phyloP scores from a whole-genome alignment of 1,140 invertebrate genomes.

The Eulimnadia texana region DNA sequence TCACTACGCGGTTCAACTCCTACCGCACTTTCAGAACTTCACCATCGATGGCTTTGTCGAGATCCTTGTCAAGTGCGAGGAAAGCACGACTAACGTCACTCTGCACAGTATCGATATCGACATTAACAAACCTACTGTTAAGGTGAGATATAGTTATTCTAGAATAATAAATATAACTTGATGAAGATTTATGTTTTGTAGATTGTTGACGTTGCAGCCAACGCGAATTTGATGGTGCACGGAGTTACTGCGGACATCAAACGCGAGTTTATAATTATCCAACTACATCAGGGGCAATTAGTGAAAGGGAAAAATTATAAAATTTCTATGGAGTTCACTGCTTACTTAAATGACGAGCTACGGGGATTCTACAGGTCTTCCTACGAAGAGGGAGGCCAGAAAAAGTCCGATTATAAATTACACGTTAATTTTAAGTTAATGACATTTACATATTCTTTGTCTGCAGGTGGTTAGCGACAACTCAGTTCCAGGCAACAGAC shows the following conservation, averaged over 20 bases:
- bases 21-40: not conserved
- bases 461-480: slow-evolving; percentile 20
- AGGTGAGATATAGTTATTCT: not conserved
- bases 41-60: not conserved
- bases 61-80: not conserved
- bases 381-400: slow-evolving; percentile 5
- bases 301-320: not conserved
- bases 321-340: slow-evolving; percentile 7
- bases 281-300: not conserved
- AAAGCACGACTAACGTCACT: not conserved
- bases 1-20: not conserved
- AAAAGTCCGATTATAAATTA: not conserved
- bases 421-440: not conserved
- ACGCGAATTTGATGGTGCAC: not conserved
- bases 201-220: not conserved
- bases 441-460: slow-evolving; percentile 5
- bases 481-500: slow-evolving; percentile 42
- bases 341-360: not conserved
- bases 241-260: not conserved
- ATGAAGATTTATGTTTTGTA: not conserved
- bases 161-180: not conserved
- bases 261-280: slow-evolving; percentile 4
- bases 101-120: not conserved
- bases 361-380: slow-evolving; percentile 11
- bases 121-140: not conserved